Base-by-base conservation (phyloP, 1,140 invertebrate species). In the Holcopasites calliopsidis region DNA sequence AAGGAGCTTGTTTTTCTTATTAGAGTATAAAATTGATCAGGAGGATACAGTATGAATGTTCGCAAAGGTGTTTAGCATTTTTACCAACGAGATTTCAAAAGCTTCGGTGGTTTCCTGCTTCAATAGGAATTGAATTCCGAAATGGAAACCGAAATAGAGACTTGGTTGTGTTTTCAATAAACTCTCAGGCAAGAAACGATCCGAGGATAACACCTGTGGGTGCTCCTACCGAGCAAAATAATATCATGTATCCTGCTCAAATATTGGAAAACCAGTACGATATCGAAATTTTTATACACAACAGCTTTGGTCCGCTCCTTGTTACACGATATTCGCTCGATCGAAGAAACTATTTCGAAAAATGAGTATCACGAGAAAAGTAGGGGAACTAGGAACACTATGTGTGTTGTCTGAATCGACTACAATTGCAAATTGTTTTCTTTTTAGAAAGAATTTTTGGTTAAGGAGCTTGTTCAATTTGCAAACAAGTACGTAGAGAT, bases 251-350 rank as follows among this genome's bases (percentile, higher is more conserved):
- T 49, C 70, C 47, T 47, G 70, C 60, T 64, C 60, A 52, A 62
- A 64, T 73, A 64, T 73, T 35, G 70, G 58, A 52, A 72, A 72
- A 64, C 33, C 58, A 50, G 44, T 50, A 18, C 57, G 33, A 64
- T 72, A 72, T 72, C 58, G 69, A 62, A 72, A 72, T 72, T 72
- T 72, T 72, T 31, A 72, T 72, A 49, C 38, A 73, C 35, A 60
- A n/a, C 54, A 64, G 64, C 58, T 62, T 35, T 28, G 40, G n/a
- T 49, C 35, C 16, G n/a, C n/a, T 66, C 16, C n/a, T 18, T 50
- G 60, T 42, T 64, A 33, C 35, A n/a, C 26, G 47, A 23, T 26
- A 54, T 23, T 62, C 47, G 60, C 33, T 6, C 49, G 26, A 26
- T 26, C 35, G 23, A 7, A n/a, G 47, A 23, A 16, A 50, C 47